Base-by-base conservation (phyloP, 1,140 invertebrate species). In the Glossosoma conforme region DNA sequence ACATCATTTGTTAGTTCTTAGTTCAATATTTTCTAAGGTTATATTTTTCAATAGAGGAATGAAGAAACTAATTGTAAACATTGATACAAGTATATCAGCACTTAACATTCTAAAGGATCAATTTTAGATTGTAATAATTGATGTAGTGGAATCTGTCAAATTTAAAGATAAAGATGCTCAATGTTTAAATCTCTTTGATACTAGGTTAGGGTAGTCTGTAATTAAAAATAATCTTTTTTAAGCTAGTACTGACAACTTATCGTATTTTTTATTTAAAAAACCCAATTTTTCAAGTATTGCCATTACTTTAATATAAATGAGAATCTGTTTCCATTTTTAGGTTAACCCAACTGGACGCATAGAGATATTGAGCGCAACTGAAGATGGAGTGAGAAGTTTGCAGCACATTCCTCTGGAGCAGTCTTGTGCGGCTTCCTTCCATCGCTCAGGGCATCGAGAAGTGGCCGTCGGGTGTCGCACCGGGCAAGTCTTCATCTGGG, bases 401-500 rank as follows among this genome's bases (percentile, higher is more conserved):
- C 72, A 73, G 42, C 67, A 70, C 44, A 62, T 74, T 36, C 65
- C 70, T 35, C 43, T 70, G 13, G 67, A 68, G 36, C 68, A 72
- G 14, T 65, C 71, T 11, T 70, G 67, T 62, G 67, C 66, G 3
- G 72, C 69, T 3, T 62, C 64, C 44, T 75, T 75, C 49, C 69
- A 73, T 41, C 61, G 69, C 17, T 68, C 70, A 32, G 68, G 68
- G 10, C 67, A 72, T 53, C 61, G 68, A 2, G 65, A 71, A 44
- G 46, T 75, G 21, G 71, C 70, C 19, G 63, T 75, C 38, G 72
- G 71, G 3, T 69, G 68, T 9, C 65, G 63, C 51, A 69, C 58
- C 61, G 72, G 71, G 17, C 67, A 66, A 60, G 67, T 72, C 8
- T 61, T 70, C 54, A 71, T 74, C 33, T 75, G 72, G 72, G 70